Base-by-base conservation (phyloP, 2,797 vertebrate genomes). In the Tympanoctomys barrerae region DNA sequence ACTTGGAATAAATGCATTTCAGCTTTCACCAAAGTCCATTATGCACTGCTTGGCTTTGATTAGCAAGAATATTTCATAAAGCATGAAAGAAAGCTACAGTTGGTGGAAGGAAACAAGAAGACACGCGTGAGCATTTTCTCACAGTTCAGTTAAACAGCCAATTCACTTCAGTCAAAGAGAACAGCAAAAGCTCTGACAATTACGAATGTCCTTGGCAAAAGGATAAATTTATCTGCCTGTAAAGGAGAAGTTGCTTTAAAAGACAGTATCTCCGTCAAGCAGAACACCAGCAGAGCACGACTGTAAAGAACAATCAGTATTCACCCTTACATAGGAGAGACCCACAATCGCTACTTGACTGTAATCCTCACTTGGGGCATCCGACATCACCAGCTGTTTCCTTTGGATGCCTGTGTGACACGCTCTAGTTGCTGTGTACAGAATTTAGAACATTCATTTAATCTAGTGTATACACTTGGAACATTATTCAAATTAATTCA, bases 361-460 rank as follows among this genome's bases (percentile, higher is more conserved):
- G 95, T 94, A 91, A 96, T 94, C 80, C 90, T 98, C 97, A 97
- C 97, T 96, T 97, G 98, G 97, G 98, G 98, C 98, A 98, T 98
- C 94, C 97, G 96, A 98, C 97, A 97, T 97, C 91, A 96, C 88
- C 97, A 98, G 98, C 98, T 98, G 97, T 97, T 98, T 98, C 97
- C 95, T 97, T 97, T 96, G 5, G 0, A 81, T 96, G 91, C 77
- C 86, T 81, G 31, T 89, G 78, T 96, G 96, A 96, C 94, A 98
- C 95, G 97, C 90, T 98, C 95, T 66, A 95, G 71, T 90, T 97
- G 89, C 94, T 97, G 97, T 96, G 94, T 93, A 94, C 88, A 96
- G 90, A 98, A 98, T 96, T 98, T 85, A 94, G 97, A 98, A 61
- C n/a, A 96, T n/a, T 95, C 46, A 2, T 89, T 95, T 93, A 95